These are phyloP conservation scores for Phalloptychus januarius DNA, from an alignment of 2,797 vertebrate species.

Conservation along the genomic window DNA sequence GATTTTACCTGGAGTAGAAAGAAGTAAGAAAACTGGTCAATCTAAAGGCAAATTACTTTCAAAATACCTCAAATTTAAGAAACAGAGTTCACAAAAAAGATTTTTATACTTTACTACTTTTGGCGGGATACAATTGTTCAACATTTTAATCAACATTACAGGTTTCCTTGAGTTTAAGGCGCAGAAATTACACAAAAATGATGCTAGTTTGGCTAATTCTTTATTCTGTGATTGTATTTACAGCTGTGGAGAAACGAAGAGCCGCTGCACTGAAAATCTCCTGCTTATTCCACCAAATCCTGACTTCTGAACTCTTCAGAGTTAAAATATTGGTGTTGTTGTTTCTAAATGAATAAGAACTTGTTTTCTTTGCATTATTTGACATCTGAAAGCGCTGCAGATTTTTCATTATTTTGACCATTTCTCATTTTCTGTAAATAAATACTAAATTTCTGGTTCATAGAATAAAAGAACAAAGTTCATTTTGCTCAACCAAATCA, in stretches of 20 bases:
- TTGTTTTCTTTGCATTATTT: no score
- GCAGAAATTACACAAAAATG: not conserved
- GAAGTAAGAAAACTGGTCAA: not conserved
- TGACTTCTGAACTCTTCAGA: no score
- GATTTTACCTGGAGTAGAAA: not conserved
- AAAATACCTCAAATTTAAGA: not conserved
- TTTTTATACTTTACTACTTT: not conserved
- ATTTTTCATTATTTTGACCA: no score
- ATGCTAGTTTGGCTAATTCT: not conserved
- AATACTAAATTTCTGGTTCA: no score
- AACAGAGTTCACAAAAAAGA: not conserved
- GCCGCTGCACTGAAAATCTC: no score
- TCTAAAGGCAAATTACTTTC: not conserved
- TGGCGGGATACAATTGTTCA: not conserved
- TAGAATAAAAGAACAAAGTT: no score
- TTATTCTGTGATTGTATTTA: not conserved
- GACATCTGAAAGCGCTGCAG: no score
- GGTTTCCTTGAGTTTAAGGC: not conserved
- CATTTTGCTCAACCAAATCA: no score
- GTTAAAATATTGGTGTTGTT: no score
- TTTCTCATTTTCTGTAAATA: no score
- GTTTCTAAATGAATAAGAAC: no score
- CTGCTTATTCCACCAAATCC: no score
- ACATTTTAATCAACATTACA: not conserved
- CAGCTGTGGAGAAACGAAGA: not conserved